These are phyloP conservation scores for Morone saxatilis DNA, from an alignment of 2,113 vertebrate genomes.

Conservation along the genomic window DNA sequence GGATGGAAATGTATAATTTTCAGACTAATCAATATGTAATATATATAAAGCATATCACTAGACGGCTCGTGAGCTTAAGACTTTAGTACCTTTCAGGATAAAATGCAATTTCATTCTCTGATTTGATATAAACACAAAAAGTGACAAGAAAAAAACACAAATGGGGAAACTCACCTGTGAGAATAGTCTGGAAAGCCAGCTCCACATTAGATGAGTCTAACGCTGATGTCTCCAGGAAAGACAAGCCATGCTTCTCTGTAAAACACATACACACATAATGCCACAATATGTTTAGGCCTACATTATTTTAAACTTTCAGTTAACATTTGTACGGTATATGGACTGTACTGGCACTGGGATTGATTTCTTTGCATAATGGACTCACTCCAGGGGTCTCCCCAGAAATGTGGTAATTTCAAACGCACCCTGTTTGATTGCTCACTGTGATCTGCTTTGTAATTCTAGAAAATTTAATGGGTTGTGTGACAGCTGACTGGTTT, in stretches of 20 bases:
- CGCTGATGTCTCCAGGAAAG: constrained; percentile 90
- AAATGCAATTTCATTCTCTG: neutral
- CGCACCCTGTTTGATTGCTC: constrained; percentile 15
- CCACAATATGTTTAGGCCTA: neutral
- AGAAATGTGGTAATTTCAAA: neutral
- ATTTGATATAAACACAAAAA: constrained; percentile 4
- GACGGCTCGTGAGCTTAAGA: neutral
- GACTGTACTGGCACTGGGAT: neutral
- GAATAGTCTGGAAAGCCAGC: constrained; percentile 88
- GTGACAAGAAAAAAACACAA: neutral
- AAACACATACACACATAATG: constrained; percentile 35
- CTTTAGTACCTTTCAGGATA: neutral
- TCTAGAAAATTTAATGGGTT: neutral
- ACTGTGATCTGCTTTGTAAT: constrained; percentile 11
- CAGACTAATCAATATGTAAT: neutral
- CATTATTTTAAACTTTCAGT: neutral
- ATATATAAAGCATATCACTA: neutral
- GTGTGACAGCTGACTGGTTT: neutral
- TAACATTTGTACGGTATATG: neutral
- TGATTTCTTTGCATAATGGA: constrained; percentile 9
- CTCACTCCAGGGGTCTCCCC: constrained; percentile 7
- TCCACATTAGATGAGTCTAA: constrained; percentile 91
- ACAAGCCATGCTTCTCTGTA: constrained; percentile 88
- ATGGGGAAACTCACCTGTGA: constrained; percentile 79
- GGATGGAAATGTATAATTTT: neutral